A percentile compares a stretch with the other conserved stretches of the same genome.
Conservation (phyloP, 2,113 vertebrate genomes). For the Scartelaos histophorus region DNA sequence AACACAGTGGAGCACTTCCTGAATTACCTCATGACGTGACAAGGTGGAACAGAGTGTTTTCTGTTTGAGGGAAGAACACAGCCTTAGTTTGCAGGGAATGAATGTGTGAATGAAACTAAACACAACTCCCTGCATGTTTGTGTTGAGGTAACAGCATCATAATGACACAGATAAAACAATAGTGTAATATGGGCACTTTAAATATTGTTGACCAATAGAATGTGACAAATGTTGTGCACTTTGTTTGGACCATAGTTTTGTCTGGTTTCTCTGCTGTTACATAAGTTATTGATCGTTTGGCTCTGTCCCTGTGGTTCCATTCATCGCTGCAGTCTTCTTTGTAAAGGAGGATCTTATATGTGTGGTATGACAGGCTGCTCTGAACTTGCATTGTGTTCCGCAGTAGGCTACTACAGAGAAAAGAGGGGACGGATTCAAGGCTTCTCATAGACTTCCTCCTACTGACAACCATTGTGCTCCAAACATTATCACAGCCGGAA, state of each 20-base stretch:
- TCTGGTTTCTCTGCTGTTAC: too few relatives aligned
- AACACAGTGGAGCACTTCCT: too few relatives aligned
- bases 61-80: too few relatives aligned
- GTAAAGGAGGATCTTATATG: not conserved
- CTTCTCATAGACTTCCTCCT: not conserved
- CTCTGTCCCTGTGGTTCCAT: not conserved
- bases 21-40: too few relatives aligned
- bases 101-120: too few relatives aligned
- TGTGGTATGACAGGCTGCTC: conserved; percentile 5
- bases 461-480: conserved; percentile 5
- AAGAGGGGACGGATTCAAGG: conserved; percentile 1
- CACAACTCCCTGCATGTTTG: too few relatives aligned
- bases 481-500: not conserved
- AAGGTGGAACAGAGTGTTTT: too few relatives aligned
- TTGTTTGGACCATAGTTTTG: not conserved
- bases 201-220: too few relatives aligned
- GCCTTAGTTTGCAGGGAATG: too few relatives aligned
- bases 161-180: too few relatives aligned
- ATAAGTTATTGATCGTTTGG: not conserved
- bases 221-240: not conserved
- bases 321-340: not conserved
- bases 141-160: too few relatives aligned
- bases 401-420: conserved; percentile 6
- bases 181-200: too few relatives aligned
- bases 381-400: not conserved